Percentiles rank a stretch among this genome's conserved stretches.
phyloP scores from a whole-genome alignment of 2,888 invertebrate species.

The Flexamia atlantica region DNA sequence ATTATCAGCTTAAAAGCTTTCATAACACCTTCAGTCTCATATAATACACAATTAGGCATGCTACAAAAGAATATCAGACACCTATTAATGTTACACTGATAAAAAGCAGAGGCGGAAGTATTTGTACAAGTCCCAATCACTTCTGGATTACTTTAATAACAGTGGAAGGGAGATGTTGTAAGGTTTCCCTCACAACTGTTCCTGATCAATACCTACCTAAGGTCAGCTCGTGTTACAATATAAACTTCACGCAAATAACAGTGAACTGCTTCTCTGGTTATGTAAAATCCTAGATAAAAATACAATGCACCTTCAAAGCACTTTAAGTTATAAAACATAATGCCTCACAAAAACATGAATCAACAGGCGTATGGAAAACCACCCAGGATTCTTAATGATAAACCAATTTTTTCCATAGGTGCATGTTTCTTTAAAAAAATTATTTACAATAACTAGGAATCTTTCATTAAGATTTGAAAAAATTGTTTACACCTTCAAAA shows the following conservation, averaged over 20 bases:
- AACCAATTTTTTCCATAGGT: no score
- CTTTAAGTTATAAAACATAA: no score
- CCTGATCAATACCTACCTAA: conserved; percentile 38
- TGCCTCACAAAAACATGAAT: no score
- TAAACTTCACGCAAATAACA: neutral
- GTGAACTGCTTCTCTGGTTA: neutral
- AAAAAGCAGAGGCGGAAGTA: neutral
- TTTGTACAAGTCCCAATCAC: neutral
- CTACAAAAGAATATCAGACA: neutral
- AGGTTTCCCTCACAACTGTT: conserved; percentile 20
- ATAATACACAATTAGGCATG: neutral
- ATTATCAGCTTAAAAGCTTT: conserved; percentile 45
- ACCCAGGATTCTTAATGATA: no score
- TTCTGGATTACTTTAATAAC: conserved; percentile 37
- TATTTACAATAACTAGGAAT: no score
- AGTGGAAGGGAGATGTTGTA: conserved; percentile 39
- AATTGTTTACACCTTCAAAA: no score
- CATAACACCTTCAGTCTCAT: neutral
- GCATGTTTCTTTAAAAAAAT: no score
- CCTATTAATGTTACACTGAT: neutral
- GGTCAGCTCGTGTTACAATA: neutral
- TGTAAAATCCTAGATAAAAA: no score
- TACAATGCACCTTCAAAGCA: no score
- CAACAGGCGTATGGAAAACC: no score
- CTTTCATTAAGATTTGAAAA: no score